These are phyloP conservation scores for Diadumene lineata DNA, from an alignment of 92 coral and sea anemone species.

Conservation along the genomic window DNA sequence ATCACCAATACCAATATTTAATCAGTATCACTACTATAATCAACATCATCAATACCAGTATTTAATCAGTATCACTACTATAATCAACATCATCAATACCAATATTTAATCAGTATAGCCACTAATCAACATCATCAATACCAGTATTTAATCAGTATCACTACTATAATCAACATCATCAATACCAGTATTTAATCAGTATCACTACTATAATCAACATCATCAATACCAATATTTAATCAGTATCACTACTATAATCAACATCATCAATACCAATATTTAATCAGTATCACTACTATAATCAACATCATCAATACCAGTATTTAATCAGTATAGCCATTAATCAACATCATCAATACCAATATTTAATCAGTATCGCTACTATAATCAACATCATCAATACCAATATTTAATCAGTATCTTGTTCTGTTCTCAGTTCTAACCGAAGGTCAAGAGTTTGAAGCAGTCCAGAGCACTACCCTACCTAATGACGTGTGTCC, in stretches of 20 bases:
- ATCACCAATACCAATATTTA: too few species aligned
- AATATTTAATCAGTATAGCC: too few species aligned
- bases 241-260: neutral
- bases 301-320: neutral
- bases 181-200: neutral
- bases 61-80: too few species aligned
- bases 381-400: neutral
- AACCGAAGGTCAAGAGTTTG: slow-evolving; percentile 8
- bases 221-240: neutral
- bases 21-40: too few species aligned
- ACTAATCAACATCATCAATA: too few species aligned
- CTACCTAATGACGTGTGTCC: neutral
- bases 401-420: neutral
- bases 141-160: too few species aligned
- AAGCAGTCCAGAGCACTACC: neutral
- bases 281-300: neutral
- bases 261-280: neutral
- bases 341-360: neutral
- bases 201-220: neutral
- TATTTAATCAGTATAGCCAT: too few species aligned
- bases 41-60: too few species aligned
- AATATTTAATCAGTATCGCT: neutral
- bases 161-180: neutral
- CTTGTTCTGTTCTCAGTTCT: neutral
- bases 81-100: too few species aligned